Evolutionary conservation across 2,888 invertebrate genomes (phyloP).

Genomic region (Crossocerus cetratus): DNA sequence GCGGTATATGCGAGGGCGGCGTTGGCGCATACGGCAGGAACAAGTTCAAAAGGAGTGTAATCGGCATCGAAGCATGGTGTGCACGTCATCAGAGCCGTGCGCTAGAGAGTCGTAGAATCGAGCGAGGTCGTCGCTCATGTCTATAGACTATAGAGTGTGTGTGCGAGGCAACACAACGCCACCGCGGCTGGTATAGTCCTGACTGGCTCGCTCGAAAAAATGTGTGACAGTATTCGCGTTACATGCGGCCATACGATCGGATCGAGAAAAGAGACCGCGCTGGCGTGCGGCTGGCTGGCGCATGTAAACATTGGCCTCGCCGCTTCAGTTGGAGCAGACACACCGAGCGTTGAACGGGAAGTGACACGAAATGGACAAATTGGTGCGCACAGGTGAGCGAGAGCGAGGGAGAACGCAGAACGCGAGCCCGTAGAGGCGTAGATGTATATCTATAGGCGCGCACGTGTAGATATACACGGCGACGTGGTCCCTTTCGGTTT

Average conservation of each 20-base stretch:
- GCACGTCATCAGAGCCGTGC: slow-evolving; percentile 20
- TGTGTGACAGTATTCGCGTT: slow-evolving; percentile 34
- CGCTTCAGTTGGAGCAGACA: slow-evolving; percentile 28
- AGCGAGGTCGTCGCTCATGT: slow-evolving; percentile 30
- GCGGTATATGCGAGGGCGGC: not conserved
- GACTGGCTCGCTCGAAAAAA: slow-evolving; percentile 35
- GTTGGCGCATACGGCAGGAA: not conserved
- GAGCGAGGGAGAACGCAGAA: too few relatives aligned
- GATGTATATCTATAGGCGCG: slow-evolving; percentile 9
- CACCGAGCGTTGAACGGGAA: slow-evolving; percentile 19
- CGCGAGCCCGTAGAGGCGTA: too few relatives aligned
- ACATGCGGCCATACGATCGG: slow-evolving; percentile 15
- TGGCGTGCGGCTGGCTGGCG: not conserved
- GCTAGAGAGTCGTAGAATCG: slow-evolving; percentile 39
- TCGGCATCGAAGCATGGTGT: slow-evolving; percentile 11
- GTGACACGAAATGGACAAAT: slow-evolving; percentile 28
- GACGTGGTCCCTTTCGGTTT: slow-evolving; percentile 4
- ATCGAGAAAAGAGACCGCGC: slow-evolving; percentile 10
- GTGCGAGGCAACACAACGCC: slow-evolving; percentile 30
- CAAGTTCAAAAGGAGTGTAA: slow-evolving; percentile 27
- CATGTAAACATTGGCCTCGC: slow-evolving; percentile 17
- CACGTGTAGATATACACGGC: slow-evolving; percentile 13
- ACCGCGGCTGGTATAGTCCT: slow-evolving; percentile 25
- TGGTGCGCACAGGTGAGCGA: slow-evolving; percentile 21
- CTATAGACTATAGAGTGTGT: too few relatives aligned